Evolutionary conservation across 2,113 vertebrate species (phyloP).

Genomic region (Stictonetta naevosa): DNA sequence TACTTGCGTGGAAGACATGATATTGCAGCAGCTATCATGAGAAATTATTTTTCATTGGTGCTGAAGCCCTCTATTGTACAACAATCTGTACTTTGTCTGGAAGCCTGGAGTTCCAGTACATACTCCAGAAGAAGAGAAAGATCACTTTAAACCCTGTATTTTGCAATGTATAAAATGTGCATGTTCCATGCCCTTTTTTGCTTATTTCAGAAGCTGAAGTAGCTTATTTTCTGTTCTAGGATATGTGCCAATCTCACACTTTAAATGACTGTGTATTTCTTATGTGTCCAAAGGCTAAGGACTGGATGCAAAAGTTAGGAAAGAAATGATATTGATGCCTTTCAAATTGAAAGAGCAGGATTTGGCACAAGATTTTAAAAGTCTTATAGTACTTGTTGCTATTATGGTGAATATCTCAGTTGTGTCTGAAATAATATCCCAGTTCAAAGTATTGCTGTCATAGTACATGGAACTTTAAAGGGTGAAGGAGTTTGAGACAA

Average conservation of each 20-base stretch:
- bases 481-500: background rate
- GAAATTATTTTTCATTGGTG: background rate
- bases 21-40: background rate
- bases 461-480: background rate
- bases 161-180: rapidly evolving
- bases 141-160: background rate
- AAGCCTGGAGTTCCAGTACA: background rate
- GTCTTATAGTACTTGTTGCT: background rate
- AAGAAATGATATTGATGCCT: background rate
- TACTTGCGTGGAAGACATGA: background rate
- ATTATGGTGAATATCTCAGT: background rate
- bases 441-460: constrained; percentile 12
- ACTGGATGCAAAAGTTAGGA: background rate
- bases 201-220: background rate
- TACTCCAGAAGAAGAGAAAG: background rate
- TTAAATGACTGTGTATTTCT: background rate
- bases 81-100: background rate
- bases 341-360: background rate
- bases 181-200: background rate
- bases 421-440: constrained; percentile 8
- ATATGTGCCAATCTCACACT: background rate
- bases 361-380: constrained; percentile 35
- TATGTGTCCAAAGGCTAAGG: background rate
- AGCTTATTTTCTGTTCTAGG: constrained; percentile 10
- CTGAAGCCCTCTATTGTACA: background rate